These are phyloP conservation scores for Drosophila sp. DNA, from an alignment of 1,140 invertebrate genomes.

Conservation along the genomic window DNA sequence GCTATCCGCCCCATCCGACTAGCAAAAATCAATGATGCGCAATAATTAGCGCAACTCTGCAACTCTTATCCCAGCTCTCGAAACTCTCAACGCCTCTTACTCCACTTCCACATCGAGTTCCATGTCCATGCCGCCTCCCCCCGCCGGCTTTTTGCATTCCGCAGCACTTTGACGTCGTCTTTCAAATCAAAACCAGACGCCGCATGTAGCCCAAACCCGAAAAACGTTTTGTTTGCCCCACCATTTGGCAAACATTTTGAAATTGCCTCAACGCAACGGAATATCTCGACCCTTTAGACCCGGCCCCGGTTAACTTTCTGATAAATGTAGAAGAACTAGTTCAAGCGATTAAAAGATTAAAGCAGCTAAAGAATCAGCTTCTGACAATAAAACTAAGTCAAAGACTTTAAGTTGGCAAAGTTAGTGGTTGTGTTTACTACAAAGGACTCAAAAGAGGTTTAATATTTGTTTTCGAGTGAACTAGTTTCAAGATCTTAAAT, in stretches of 20 bases:
- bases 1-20: slow-evolving; percentile 1
- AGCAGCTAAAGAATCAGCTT: not conserved
- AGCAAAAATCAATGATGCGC: slow-evolving; percentile 67
- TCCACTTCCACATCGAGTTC: not conserved
- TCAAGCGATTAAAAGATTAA: slow-evolving; percentile 6
- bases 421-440: too few species aligned
- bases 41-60: slow-evolving; percentile 73
- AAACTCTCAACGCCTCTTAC: slow-evolving; percentile 18
- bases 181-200: slow-evolving; percentile 56
- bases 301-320: not conserved
- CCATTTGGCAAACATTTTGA: slow-evolving; percentile 22
- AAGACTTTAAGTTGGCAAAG: not conserved
- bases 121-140: not conserved
- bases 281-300: not conserved
- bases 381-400: not conserved
- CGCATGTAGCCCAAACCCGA: slow-evolving; percentile 27
- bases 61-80: slow-evolving; percentile 17
- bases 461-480: too few species aligned
- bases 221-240: slow-evolving; percentile 33
- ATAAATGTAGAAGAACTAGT: not conserved
- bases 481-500: too few species aligned
- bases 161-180: slow-evolving; percentile 47
- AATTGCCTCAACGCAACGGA: slow-evolving; percentile 21
- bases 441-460: too few species aligned
- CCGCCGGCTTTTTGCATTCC: slow-evolving; percentile 13